A percentile compares a stretch with the other conserved stretches of the same genome.
Conservation (phyloP, 2,113 vertebrate species). For the Ramphastos sulfuratus region DNA sequence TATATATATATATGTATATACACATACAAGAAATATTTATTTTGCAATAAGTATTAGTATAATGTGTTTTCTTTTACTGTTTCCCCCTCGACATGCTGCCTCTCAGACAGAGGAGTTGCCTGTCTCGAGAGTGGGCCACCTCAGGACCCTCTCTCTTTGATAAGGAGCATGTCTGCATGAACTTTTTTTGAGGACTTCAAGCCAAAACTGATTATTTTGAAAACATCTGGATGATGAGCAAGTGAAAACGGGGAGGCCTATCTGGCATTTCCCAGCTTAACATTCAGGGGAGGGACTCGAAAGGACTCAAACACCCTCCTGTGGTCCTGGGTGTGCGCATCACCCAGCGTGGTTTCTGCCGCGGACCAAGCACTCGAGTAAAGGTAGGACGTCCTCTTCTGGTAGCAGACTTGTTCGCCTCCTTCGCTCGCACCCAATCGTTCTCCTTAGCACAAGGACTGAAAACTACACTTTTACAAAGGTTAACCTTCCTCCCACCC, state of each 20-base stretch:
- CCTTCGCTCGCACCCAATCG: not conserved
- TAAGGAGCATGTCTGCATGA: not conserved
- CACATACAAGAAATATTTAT: not conserved
- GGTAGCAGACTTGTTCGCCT: not conserved
- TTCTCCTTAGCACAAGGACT: not conserved
- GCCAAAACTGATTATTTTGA: not conserved
- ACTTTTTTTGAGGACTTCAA: not conserved
- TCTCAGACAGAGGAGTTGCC: not conserved
- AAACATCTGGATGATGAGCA: not conserved
- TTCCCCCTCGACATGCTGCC: not conserved
- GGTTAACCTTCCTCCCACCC: not conserved
- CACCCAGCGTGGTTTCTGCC: not conserved
- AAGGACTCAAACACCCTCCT: not conserved
- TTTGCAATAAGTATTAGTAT: not conserved
- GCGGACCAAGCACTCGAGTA: not conserved
- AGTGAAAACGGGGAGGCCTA: not conserved
- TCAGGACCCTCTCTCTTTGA: not conserved
- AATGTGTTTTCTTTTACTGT: not conserved
- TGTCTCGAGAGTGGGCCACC: not conserved
- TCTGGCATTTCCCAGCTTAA: not conserved
- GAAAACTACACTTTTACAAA: not conserved
- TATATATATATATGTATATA: too few relatives aligned
- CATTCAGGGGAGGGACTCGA: not conserved
- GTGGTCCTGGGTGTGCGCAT: not conserved
- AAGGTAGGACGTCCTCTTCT: slow-evolving; percentile 44